Conservation (phyloP, 2,888 invertebrate genomes). For the Drymonia ruficornis region DNA sequence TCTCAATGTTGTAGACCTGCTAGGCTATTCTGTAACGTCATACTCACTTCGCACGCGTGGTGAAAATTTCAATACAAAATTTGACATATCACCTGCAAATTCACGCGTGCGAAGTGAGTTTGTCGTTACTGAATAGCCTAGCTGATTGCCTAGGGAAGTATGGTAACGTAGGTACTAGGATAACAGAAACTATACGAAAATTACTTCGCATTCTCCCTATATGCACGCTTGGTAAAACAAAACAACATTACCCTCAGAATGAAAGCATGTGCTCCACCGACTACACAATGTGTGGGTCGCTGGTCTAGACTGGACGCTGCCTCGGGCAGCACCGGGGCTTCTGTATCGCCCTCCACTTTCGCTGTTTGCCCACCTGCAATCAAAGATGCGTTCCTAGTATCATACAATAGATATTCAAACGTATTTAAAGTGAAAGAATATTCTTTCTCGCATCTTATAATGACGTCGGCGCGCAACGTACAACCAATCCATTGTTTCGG, state of each 20-base stretch:
- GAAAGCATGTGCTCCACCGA: slow-evolving; percentile 78
- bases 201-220: background rate
- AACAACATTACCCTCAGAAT: slow-evolving; percentile 61
- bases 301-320: slow-evolving; percentile 24
- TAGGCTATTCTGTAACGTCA: too few species aligned
- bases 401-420: background rate
- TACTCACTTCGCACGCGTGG: too few species aligned
- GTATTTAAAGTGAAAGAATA: background rate
- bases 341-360: slow-evolving; percentile 44
- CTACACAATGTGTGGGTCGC: slow-evolving; percentile 53
- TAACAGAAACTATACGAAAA: background rate
- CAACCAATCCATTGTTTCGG: too few species aligned
- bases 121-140: too few species aligned
- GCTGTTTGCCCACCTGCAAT: slow-evolving; percentile 51
- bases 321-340: slow-evolving; percentile 35
- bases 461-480: too few species aligned
- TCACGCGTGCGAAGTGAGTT: too few species aligned
- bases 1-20: too few species aligned
- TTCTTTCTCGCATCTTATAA: too few species aligned
- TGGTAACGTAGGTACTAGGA: background rate
- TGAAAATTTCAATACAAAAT: too few species aligned
- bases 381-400: background rate
- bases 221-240: background rate
- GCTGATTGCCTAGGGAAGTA: too few species aligned
- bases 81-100: too few species aligned